Evolutionary conservation across 1,140 invertebrate species (phyloP), one percentile per base, ranked within the genome.

Genomic region (Dendroctonus ponderosae): DNA sequence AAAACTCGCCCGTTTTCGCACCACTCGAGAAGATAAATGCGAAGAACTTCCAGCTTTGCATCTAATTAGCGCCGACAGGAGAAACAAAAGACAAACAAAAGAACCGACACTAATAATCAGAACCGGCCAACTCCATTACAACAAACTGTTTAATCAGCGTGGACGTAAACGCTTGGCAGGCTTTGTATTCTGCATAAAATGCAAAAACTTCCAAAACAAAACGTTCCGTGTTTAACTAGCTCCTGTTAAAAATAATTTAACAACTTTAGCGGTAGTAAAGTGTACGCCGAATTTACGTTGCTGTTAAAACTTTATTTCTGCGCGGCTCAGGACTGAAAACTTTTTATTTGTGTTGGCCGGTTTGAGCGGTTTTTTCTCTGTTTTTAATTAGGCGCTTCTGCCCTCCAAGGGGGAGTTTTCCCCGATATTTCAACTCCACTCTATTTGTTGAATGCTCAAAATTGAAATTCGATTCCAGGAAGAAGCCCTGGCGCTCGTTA

Each of bases 401-500:
- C 26, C 3, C 26, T 26, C 26, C 26, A 26, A 26, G 26, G 26
- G 26, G 26, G 26, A 26, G 26, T 26, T 26, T 26, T 26, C 3
- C 26, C 26, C 26, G 26, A 26, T 26, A 26, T 26, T 26, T 26
- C 26, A 1, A 1, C 26, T 26, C 26, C 26, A 26, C 26, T 26
- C 26, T 26, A 26, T 26, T 26, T 26, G 26, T 26, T 26, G 1
- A 26, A 26, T 26, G 26, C 26, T 26, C 26, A 26, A 26, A 26
- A 26, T 3, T 2, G 26, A 26, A 26, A 26, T 26, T 26, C 26
- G 26, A 26, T 26, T 26, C 3, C 69, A 73, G 73, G 69, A 72
- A 69, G 68, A 74, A 66, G 73, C 69, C 14, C 48, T 73, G 3
- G 60, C 71, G 46, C 49, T 74, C 44, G 68, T 73, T 14, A 68